phyloP scores from a whole-genome alignment of 2,113 vertebrate genomes.

The Fregata magnificens region DNA sequence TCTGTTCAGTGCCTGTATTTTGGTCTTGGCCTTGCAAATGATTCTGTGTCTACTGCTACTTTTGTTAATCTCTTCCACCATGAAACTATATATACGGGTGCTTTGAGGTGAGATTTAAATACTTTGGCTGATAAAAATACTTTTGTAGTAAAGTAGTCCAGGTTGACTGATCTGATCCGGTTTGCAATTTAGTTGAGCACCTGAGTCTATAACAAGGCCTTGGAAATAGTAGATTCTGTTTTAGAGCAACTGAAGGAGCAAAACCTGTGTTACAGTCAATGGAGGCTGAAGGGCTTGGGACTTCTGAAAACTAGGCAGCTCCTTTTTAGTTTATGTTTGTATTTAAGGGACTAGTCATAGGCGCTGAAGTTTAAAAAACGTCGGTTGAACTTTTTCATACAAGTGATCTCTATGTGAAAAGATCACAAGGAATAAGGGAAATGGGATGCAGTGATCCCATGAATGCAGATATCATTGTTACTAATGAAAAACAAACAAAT shows the following conservation, averaged over 20 bases:
- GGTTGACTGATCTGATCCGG: not conserved
- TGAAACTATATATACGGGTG: not conserved
- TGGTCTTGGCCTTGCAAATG: not conserved
- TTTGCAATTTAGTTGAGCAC: not conserved
- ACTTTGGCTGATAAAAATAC: not conserved
- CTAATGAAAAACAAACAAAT: not conserved
- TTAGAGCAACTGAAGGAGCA: not conserved
- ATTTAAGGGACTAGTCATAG: not conserved
- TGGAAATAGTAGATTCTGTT: not conserved
- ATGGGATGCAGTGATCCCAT: not conserved
- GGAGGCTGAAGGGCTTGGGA: not conserved
- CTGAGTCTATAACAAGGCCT: not conserved
- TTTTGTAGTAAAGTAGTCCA: not conserved
- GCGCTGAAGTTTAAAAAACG: fast-evolving
- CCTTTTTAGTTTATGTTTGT: not conserved
- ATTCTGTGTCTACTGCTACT: not conserved
- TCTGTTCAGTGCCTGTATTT: not conserved
- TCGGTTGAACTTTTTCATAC: not conserved
- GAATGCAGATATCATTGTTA: not conserved
- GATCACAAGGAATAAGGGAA: not conserved
- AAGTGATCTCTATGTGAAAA: not conserved
- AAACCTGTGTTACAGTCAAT: not conserved
- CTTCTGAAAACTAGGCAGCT: not conserved
- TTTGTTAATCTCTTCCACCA: not conserved
- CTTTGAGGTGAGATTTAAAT: not conserved